Conservation (phyloP, 2,888 invertebrate species). For the Tachystola acroxantha region DNA sequence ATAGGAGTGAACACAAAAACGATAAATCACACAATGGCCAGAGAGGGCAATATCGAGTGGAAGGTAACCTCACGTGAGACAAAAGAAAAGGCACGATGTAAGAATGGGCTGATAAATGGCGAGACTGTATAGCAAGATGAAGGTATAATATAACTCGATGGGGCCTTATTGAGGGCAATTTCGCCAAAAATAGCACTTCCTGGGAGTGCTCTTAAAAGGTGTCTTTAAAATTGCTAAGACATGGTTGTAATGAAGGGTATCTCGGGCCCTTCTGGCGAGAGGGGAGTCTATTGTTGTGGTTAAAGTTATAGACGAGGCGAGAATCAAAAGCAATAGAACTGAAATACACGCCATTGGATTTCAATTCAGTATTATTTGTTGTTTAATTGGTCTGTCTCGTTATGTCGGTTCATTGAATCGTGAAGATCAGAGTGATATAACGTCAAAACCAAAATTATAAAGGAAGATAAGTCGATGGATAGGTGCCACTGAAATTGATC, state of each 20-base stretch:
- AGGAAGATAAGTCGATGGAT: no score
- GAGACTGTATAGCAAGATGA: conserved; percentile 25
- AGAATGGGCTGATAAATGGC: conserved; percentile 40
- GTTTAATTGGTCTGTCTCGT: no score
- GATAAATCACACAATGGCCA: conserved; percentile 45
- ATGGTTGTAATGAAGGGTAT: conserved; percentile 44
- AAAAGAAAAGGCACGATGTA: conserved; percentile 32
- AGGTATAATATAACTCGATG: conserved; percentile 11
- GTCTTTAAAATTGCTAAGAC: conserved; percentile 53
- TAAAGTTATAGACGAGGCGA: conserved; percentile 1
- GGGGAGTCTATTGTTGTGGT: conserved; percentile 20
- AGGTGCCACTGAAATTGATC: no score
- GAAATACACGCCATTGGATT: neutral
- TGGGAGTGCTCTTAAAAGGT: conserved; percentile 50
- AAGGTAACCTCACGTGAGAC: conserved; percentile 40
- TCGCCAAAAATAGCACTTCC: conserved; percentile 41
- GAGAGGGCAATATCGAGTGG: conserved; percentile 26
- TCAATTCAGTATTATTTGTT: no score
- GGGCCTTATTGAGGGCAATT: conserved; percentile 32
- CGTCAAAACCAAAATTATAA: no score
- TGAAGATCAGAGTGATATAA: no score
- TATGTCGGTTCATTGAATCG: no score
- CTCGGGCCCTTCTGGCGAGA: conserved; percentile 16
- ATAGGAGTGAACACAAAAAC: conserved; percentile 29
- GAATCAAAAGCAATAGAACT: neutral